Percentiles rank a stretch among this genome's conserved stretches.
Conservation (phyloP, 2,797 vertebrate species). For the Myripristis murdjan region DNA sequence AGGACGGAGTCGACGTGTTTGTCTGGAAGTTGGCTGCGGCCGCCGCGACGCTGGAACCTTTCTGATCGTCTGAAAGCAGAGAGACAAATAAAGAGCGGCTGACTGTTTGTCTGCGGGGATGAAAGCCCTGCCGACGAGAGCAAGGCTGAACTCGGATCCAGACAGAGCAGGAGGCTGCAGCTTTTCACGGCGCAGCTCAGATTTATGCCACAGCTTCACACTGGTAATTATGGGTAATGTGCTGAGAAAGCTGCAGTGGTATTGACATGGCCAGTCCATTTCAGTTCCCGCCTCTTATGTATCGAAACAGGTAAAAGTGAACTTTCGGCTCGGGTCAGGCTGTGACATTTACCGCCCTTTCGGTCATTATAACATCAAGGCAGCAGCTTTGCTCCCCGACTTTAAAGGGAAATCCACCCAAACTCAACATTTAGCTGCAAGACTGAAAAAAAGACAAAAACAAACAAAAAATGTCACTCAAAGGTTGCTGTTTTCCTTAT, state of each 20-base stretch:
- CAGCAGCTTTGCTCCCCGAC: not conserved
- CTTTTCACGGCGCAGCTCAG: no score
- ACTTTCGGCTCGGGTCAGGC: constrained; percentile 13
- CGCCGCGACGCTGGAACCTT: not conserved
- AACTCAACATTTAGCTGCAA: not conserved
- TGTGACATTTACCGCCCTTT: constrained; percentile 45
- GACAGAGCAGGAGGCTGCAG: no score
- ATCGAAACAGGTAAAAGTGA: constrained; percentile 3
- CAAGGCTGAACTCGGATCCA: constrained; percentile 2
- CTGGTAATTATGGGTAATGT: constrained; percentile 24
- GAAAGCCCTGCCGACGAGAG: constrained; percentile 9
- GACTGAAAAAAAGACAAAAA: not conserved
- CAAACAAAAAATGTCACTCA: no score
- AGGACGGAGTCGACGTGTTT: constrained; percentile 1
- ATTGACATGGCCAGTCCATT: not conserved
- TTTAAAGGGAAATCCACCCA: not conserved
- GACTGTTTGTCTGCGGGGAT: not conserved
- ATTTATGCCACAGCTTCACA: not conserved
- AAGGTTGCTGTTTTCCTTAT: no score
- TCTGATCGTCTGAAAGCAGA: not conserved
- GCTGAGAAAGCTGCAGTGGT: not conserved
- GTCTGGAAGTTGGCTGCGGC: not conserved
- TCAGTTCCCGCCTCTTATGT: not conserved
- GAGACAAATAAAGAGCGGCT: not conserved
- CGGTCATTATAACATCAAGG: not conserved